Evolutionary conservation across 2,888 invertebrate species (phyloP).

Genomic region (Melanostoma scalare): DNA sequence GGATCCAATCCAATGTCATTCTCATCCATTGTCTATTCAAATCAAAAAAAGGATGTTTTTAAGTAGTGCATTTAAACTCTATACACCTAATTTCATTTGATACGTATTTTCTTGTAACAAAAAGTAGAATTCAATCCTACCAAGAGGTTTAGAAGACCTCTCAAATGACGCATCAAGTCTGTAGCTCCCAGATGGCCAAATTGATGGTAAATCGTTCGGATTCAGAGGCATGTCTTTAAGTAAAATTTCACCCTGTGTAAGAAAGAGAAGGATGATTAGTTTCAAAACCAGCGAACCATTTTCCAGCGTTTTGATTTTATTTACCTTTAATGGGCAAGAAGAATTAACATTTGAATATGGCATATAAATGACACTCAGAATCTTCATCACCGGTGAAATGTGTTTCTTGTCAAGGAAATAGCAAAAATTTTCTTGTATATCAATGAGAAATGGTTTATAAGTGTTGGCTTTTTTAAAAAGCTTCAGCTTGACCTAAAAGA

Average conservation of each 20-base stretch:
- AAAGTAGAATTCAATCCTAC: no score
- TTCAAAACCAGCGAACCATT: no score
- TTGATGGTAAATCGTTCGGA: conserved; percentile 5
- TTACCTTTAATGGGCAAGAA: conserved; percentile 2
- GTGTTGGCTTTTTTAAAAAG: conserved; percentile 1
- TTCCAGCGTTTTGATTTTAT: no score
- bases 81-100: no score
- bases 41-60: no score
- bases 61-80: no score
- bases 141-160: no score
- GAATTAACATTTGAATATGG: conserved; percentile 25
- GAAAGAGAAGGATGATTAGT: not conserved
- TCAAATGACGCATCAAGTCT: not conserved
- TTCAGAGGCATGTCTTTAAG: conserved; percentile 17
- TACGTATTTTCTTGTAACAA: no score
- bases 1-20: no score
- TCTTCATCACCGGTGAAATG: not conserved
- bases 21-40: no score
- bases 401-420: conserved; percentile 1
- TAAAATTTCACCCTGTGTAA: not conserved
- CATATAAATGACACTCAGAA: not conserved
- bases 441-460: conserved; percentile 6
- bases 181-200: conserved; percentile 30
- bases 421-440: not conserved
- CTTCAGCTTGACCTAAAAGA: not conserved